Evolutionary conservation across 2,888 invertebrate species (phyloP).

Genomic region (Hypselothyrea guttata): DNA sequence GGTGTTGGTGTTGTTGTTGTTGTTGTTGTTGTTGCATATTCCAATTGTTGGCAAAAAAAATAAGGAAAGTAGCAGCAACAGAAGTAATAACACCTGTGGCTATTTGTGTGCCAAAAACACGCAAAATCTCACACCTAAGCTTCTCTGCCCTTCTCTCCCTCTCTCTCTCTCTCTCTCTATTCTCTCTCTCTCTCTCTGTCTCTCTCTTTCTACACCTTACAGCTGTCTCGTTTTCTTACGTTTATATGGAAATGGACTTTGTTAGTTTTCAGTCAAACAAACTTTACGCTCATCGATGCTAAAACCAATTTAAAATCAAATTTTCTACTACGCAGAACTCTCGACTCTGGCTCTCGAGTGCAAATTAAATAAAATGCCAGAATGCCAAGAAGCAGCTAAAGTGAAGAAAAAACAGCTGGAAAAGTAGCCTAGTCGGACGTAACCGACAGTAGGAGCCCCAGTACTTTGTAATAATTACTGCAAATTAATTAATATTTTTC

Average conservation of each 20-base stretch:
- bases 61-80: slow-evolving; percentile 1
- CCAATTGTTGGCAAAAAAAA: slow-evolving; percentile 5
- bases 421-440: too few species aligned
- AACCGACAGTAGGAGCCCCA: too few species aligned
- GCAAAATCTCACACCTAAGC: slow-evolving; percentile 28
- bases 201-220: too few species aligned
- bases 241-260: slow-evolving; percentile 52
- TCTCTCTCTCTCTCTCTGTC: too few species aligned
- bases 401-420: too few species aligned
- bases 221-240: slow-evolving; percentile 8
- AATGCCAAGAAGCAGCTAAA: slow-evolving; percentile 32
- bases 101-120: slow-evolving; percentile 46
- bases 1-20: slow-evolving; percentile 21
- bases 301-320: slow-evolving; percentile 75
- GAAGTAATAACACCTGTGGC: slow-evolving; percentile 57
- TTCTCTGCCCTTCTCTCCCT: slow-evolving; percentile 7
- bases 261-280: slow-evolving; percentile 60
- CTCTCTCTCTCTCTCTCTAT: too few species aligned
- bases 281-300: slow-evolving; percentile 55
- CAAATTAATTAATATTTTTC: too few species aligned
- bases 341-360: slow-evolving; percentile 59
- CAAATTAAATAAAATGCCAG: slow-evolving; percentile 71
- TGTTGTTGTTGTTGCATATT: slow-evolving; percentile 23
- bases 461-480: too few species aligned
- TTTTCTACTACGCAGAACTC: slow-evolving; percentile 46